A percentile compares a stretch with the other conserved stretches of the same genome.
These are phyloP conservation scores for Anadara kagoshimensis DNA, from an alignment of 1,140 invertebrate genomes.

Conservation along the genomic window DNA sequence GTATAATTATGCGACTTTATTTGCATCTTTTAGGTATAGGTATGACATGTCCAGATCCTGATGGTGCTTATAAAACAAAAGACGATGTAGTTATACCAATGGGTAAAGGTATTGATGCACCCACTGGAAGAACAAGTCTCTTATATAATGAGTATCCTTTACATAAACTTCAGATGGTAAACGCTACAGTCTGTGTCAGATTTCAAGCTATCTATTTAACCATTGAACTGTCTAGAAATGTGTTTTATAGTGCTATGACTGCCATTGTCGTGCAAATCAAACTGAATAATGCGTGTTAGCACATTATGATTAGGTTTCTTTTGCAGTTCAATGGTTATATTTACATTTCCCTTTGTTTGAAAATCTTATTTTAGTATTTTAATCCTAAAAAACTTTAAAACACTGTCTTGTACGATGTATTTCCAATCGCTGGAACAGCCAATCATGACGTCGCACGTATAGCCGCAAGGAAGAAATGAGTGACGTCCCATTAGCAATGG, in stretches of 20 bases:
- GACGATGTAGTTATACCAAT: constrained; percentile 71
- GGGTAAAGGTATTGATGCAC: constrained; percentile 59
- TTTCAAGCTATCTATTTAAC: too few relatives aligned
- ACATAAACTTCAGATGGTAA: neutral
- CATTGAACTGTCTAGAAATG: neutral
- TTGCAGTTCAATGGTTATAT: too few relatives aligned
- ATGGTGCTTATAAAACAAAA: constrained; percentile 40
- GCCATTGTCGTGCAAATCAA: neutral
- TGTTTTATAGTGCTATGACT: neutral
- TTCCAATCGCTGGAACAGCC: too few relatives aligned
- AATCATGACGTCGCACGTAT: neutral
- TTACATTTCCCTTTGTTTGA: too few relatives aligned
- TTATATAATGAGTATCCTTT: constrained; percentile 75
- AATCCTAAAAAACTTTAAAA: too few relatives aligned
- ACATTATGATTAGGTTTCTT: too few relatives aligned
- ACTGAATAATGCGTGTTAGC: too few relatives aligned
- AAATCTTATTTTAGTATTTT: too few relatives aligned
- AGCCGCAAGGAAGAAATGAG: neutral
- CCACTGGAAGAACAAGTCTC: constrained; percentile 59
- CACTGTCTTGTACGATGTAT: too few relatives aligned
- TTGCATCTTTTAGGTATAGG: constrained; percentile 61
- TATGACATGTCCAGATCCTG: constrained; percentile 65
- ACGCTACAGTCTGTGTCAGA: too few relatives aligned
- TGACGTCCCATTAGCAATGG: neutral
- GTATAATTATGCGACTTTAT: too few relatives aligned